These are phyloP conservation scores for Zaprionus gabonicus DNA, from an alignment of 1,140 invertebrate genomes.

Conservation along the genomic window DNA sequence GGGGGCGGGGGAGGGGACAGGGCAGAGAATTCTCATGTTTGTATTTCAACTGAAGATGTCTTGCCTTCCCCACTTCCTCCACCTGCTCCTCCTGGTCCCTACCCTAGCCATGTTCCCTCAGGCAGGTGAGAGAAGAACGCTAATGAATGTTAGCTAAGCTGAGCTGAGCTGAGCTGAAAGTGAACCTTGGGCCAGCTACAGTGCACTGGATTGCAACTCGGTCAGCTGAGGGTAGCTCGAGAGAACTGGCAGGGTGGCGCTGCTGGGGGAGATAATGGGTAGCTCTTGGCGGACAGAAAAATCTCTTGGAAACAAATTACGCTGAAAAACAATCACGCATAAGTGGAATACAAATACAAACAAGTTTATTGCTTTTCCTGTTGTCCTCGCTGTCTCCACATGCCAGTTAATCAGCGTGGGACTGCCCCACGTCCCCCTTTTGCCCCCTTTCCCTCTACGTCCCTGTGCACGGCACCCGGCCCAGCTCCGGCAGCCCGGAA, in stretches of 20 bases:
- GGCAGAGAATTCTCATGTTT: constrained; percentile 6
- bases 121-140: neutral
- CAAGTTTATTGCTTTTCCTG: constrained; percentile 69
- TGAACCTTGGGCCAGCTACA: neutral
- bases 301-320: constrained; percentile 70
- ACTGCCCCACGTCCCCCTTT: neutral
- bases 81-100: neutral
- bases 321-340: constrained; percentile 72
- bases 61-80: neutral
- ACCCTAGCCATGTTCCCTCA: neutral
- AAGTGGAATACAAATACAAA: constrained; percentile 73
- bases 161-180: neutral
- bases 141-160: neutral
- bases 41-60: constrained; percentile 4
- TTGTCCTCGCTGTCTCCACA: constrained; percentile 32
- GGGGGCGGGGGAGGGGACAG: neutral
- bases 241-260: neutral
- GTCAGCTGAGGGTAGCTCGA: neutral
- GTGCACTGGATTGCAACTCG: neutral
- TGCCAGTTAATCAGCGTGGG: constrained; percentile 11
- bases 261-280: too few relatives aligned
- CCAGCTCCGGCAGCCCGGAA: neutral
- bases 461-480: neutral
- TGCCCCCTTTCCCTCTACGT: too few relatives aligned
- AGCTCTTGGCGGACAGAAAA: constrained; percentile 21